These are phyloP conservation scores for Eupelmus urozonus DNA, from an alignment of 2,888 invertebrate genomes.

Conservation along the genomic window DNA sequence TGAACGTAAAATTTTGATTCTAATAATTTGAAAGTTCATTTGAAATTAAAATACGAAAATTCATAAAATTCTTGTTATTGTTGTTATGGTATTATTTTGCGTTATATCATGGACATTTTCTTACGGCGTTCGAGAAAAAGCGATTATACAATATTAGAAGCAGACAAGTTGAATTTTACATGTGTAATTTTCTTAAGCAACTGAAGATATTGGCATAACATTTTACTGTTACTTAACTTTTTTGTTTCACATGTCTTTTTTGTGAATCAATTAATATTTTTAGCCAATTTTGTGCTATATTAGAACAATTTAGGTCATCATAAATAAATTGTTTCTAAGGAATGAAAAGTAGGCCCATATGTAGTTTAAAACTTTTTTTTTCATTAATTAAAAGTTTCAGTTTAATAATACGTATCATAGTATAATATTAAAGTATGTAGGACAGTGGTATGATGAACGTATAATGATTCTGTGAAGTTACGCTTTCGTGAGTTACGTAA, in stretches of 20 bases:
- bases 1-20: too few species aligned
- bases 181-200: conserved; percentile 11
- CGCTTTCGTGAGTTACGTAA: conserved; percentile 59
- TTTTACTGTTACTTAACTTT: conserved; percentile 23
- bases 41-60: too few species aligned
- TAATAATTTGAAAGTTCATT: too few species aligned
- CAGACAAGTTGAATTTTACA: conserved; percentile 15
- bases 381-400: too few species aligned
- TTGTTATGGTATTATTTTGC: background rate
- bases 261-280: too few species aligned
- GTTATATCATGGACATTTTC: conserved; percentile 25
- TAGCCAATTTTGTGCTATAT: too few species aligned
- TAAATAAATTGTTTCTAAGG: too few species aligned
- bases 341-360: too few species aligned
- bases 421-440: conserved; percentile 15
- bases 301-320: too few species aligned
- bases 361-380: too few species aligned
- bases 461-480: conserved; percentile 39
- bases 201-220: background rate
- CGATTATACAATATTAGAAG: conserved; percentile 22
- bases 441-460: conserved; percentile 30
- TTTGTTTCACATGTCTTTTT: too few species aligned
- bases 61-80: too few species aligned
- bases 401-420: background rate
- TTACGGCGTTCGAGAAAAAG: background rate